Percentiles rank a stretch among this genome's conserved stretches.
Conservation (phyloP, 2,888 invertebrate genomes). For the Pollenia griseotomentosa region DNA sequence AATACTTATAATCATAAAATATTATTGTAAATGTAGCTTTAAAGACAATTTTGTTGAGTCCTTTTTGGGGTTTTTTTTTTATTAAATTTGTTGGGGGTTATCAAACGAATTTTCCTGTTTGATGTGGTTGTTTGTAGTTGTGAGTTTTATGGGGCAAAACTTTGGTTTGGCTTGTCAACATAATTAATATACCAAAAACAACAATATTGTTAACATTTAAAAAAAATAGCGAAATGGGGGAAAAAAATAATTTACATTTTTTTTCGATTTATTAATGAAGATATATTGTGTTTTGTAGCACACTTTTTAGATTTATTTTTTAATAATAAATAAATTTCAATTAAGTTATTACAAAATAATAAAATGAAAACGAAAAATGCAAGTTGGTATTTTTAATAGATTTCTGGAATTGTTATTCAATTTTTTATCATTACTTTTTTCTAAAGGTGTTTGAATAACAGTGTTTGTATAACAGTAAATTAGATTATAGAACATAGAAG, state of each 20-base stretch:
- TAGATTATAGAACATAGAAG: neutral
- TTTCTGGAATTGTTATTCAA: constrained; percentile 1
- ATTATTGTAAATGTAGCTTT: constrained; percentile 19
- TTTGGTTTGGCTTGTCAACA: constrained; percentile 43
- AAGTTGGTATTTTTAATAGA: constrained; percentile 18
- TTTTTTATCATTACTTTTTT: neutral
- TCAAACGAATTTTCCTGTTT: neutral
- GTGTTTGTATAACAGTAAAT: neutral
- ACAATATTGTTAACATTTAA: constrained; percentile 14
- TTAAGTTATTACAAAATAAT: constrained; percentile 7
- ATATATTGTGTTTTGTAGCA: constrained; percentile 30
- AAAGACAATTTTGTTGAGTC: constrained; percentile 16
- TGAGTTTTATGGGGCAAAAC: constrained; percentile 42
- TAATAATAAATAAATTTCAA: neutral
- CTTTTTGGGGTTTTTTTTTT: neutral
- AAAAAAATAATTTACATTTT: constrained; percentile 47
- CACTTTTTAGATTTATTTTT: neutral
- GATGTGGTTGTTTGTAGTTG: neutral
- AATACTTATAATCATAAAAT: constrained; percentile 51
- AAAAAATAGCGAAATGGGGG: constrained; percentile 24
- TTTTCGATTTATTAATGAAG: constrained; percentile 58
- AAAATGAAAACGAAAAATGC: neutral
- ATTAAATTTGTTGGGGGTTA: constrained; percentile 14
- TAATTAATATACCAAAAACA: constrained; percentile 53
- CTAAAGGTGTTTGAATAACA: neutral